phyloP scores from a whole-genome alignment of 1,140 invertebrate genomes.

The Cotesia typhae region DNA sequence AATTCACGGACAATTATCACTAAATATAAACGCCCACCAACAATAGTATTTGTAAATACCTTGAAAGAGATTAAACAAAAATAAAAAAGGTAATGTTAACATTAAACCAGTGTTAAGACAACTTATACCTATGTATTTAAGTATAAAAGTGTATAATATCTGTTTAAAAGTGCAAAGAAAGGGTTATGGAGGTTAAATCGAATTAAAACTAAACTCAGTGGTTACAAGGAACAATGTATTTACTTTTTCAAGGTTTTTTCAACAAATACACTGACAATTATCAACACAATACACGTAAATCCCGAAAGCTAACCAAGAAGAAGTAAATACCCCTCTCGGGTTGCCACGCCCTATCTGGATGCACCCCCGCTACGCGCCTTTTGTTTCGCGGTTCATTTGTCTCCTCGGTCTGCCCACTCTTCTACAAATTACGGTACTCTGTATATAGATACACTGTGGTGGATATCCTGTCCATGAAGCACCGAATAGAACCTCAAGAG shows the following conservation, averaged over 20 bases:
- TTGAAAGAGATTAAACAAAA: no score
- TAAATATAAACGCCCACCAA: no score
- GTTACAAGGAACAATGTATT: slow-evolving; percentile 50
- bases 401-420: slow-evolving; percentile 46
- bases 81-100: no score
- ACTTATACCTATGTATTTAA: no score
- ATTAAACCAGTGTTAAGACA: no score
- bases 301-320: slow-evolving; percentile 44
- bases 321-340: slow-evolving; percentile 54
- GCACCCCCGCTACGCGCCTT: slow-evolving; percentile 46
- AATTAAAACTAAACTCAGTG: slow-evolving; percentile 59
- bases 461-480: background rate
- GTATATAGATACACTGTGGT: slow-evolving; percentile 24
- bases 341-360: slow-evolving; percentile 53
- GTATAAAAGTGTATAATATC: no score
- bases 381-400: slow-evolving; percentile 66
- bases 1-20: no score
- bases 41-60: no score
- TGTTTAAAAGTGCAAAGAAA: no score
- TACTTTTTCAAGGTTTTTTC: slow-evolving; percentile 42
- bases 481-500: background rate
- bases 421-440: slow-evolving; percentile 13
- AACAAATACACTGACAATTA: no score
- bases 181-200: slow-evolving; percentile 50
- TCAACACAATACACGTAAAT: slow-evolving; percentile 47